Conservation (phyloP, 1,140 invertebrate genomes). For the Atta cephalotes region DNA sequence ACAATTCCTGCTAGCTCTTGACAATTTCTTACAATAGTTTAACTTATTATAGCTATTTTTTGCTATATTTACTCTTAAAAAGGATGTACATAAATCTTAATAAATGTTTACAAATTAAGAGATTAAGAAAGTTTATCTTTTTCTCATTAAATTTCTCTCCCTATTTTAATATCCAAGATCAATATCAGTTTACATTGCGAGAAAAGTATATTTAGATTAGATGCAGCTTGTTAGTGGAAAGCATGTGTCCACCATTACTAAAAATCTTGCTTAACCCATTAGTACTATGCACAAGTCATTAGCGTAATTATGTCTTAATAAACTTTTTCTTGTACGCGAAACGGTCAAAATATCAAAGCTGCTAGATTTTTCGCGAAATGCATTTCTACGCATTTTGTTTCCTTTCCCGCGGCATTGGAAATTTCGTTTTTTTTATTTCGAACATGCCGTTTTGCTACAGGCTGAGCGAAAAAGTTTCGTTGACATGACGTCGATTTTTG, state of each 20-base stretch:
- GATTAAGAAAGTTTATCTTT: background rate
- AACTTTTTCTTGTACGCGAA: background rate
- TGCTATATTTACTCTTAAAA: background rate
- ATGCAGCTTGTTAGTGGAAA: background rate
- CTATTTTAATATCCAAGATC: background rate
- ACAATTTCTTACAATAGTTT: background rate
- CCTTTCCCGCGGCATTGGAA: background rate
- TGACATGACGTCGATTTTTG: constrained; percentile 17
- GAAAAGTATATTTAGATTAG: background rate
- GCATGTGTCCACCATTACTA: background rate
- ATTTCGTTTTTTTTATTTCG: constrained; percentile 13
- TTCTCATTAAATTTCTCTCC: background rate
- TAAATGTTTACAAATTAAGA: constrained; percentile 18
- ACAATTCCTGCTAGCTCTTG: too few relatives aligned
- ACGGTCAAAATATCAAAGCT: background rate
- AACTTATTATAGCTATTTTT: background rate
- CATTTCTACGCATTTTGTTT: background rate
- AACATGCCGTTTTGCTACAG: background rate
- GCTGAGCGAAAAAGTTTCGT: constrained; percentile 7
- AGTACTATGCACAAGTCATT: background rate
- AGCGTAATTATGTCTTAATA: constrained; percentile 7
- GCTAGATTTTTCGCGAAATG: background rate
- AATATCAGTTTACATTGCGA: background rate
- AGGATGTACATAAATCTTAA: constrained; percentile 6
- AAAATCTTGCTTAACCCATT: background rate